These are phyloP conservation scores for Lysiphlebus fabarum DNA, from an alignment of 1,140 invertebrate species.

Conservation along the genomic window DNA sequence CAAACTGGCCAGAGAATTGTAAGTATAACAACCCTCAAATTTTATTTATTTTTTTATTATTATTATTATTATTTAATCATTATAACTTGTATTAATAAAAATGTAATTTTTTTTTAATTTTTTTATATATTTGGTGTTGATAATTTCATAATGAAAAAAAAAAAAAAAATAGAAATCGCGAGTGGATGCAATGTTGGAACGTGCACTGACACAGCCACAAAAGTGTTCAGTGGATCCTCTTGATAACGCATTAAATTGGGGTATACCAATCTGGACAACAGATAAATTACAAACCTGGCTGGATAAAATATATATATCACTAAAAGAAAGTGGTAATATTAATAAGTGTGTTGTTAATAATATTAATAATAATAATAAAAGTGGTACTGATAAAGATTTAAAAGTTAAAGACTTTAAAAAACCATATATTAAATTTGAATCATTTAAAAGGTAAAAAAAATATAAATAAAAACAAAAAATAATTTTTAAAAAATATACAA, in stretches of 20 bases:
- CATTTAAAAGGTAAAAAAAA: constrained; percentile 47
- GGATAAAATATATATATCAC: constrained; percentile 47
- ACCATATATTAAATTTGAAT: constrained; percentile 56
- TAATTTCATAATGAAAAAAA: too few species aligned
- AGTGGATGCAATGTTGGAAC: constrained; percentile 70
- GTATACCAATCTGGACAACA: constrained; percentile 61
- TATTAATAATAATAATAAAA: constrained; percentile 36
- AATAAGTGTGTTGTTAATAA: constrained; percentile 34
- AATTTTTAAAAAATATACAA: too few species aligned
- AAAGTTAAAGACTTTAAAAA: constrained; percentile 49
- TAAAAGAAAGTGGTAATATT: constrained; percentile 38
- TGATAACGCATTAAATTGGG: constrained; percentile 57
- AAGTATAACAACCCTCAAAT: constrained; percentile 26
- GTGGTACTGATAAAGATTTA: constrained; percentile 39
- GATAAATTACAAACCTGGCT: constrained; percentile 57
- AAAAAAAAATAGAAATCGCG: constrained; percentile 55
- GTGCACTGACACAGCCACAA: constrained; percentile 57
- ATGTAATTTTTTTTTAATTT: constrained; percentile 18
- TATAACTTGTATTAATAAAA: too few species aligned
- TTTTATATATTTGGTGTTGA: neutral
- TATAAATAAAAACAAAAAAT: neutral
- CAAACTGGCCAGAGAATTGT: constrained; percentile 53
- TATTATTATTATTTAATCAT: too few species aligned
- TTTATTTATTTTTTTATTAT: constrained; percentile 14
- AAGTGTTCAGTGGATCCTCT: constrained; percentile 57